Evolutionary conservation across 1,140 invertebrate species (phyloP), one percentile per base, ranked within the genome.

Genomic region (Solenopsis invicta): DNA sequence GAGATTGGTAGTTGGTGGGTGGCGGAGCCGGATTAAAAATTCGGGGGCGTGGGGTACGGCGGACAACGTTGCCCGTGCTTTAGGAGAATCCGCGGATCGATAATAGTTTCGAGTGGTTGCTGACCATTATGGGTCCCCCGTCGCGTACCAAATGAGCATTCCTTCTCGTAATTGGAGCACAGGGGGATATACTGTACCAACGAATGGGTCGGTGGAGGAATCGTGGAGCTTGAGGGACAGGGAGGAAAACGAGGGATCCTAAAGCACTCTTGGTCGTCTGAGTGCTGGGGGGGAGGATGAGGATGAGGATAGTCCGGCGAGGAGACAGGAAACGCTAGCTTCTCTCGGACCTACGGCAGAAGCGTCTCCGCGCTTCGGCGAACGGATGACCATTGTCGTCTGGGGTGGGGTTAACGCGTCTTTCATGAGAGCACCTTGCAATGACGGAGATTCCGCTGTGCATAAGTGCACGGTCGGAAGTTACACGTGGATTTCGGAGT

Each of bases 111-210:
- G 89, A 92, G 91, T 92, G 91, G 86, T 89, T 77, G 88, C 87
- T 91, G 91, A 89, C 91, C 91, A 91, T 92, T 92, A 92, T 69
- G 74, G 85, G 85, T 85, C 89, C 88, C 91, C 91, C 84, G 89
- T n/a, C 84, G 91, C 62, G 89, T 85, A 77, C 69, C 88, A 92
- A 92, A 92, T 92, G 91, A 92, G 91, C 91, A 92, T 92, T 92
- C 91, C 91, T 92, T 76, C 86, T 90, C 87, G 91, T 92, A 92
- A 92, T 92, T 92, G 91, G 87, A 91, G 91, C 91, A 90, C 89
- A 77, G 82, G 87, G 91, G 90, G 85, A 90, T 81, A 88, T 81
- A 71, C 10, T 74, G 77, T 81, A 56, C 82, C 86, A 59, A 90
- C 85, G 89, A 90, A 91, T 86, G 54, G 77, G 78, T 52, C 62